A percentile compares a stretch with the other conserved stretches of the same genome.
Evolutionary conservation across 2,888 invertebrate genomes (phyloP).

Genomic region (Isotomurus palustris): DNA sequence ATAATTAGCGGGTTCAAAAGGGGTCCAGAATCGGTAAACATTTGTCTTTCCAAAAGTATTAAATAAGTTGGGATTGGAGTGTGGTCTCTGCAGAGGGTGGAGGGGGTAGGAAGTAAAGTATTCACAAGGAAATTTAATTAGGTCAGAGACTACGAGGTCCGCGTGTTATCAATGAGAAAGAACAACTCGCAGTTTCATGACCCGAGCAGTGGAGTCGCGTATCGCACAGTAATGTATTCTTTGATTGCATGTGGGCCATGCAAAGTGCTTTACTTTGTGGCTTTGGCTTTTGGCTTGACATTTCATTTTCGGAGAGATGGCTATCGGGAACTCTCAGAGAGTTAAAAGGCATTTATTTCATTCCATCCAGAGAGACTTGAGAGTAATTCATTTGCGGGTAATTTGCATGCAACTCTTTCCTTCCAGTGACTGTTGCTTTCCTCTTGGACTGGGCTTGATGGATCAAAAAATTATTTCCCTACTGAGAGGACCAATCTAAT

Average conservation of each 20-base stretch:
- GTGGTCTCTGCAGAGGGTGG: no score
- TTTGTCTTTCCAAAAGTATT: no score
- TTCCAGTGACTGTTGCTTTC: neutral
- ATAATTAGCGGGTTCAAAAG: no score
- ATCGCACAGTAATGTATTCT: no score
- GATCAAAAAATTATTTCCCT: neutral
- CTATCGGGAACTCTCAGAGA: neutral
- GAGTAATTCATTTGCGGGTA: neutral
- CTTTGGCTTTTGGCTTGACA: neutral
- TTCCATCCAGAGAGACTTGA: neutral
- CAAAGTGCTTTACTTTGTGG: neutral
- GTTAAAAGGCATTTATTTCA: neutral
- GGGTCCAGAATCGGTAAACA: no score
- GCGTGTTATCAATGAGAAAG: neutral
- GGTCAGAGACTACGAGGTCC: conserved; percentile 1
- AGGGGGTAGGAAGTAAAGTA: neutral
- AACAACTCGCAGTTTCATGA: no score
- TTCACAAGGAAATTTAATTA: neutral
- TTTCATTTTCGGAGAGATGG: neutral
- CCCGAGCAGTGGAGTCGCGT: no score
- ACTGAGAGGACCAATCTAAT: no score
- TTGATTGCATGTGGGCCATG: no score
- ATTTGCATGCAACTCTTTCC: conserved; percentile 2
- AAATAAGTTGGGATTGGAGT: no score
- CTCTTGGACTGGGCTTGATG: neutral